Conservation (phyloP, 2,888 invertebrate genomes). For the Hetaerina titia region DNA sequence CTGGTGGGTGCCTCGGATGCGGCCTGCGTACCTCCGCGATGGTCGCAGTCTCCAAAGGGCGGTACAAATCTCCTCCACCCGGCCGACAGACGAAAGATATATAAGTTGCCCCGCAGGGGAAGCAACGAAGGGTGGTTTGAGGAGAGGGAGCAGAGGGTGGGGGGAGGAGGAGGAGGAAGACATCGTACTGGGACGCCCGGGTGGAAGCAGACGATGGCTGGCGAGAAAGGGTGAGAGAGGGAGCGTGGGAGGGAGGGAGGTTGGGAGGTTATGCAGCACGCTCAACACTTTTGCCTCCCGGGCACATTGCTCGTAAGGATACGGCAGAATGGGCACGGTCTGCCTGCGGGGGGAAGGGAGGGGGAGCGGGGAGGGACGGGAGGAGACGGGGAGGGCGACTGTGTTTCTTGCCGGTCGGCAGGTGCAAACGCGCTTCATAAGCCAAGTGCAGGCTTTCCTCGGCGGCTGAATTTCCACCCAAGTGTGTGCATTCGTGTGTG, state of each 20-base stretch:
- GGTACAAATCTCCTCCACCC: no score
- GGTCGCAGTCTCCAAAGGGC: no score
- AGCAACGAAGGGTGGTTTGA: background rate
- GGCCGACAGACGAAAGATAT: background rate
- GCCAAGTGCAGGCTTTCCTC: background rate
- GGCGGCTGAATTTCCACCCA: background rate
- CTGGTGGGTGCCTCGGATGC: no score
- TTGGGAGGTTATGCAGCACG: conserved; percentile 17
- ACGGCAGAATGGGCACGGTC: background rate
- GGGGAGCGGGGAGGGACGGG: background rate
- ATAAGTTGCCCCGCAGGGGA: background rate
- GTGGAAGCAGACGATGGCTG: background rate
- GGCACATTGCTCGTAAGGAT: conserved; percentile 42
- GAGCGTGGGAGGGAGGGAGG: background rate
- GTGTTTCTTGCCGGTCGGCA: background rate
- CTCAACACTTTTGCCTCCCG: conserved; percentile 33
- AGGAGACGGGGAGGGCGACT: background rate
- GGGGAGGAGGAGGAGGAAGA: background rate
- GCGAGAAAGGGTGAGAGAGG: background rate
- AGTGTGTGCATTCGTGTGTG: no score
- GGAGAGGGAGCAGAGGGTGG: background rate
- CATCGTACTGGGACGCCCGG: background rate
- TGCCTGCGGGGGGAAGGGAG: background rate
- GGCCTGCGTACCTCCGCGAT: no score
- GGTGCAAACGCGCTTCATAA: background rate